phyloP scores from a whole-genome alignment of 64 coral and sea anemone species.

The Cladopsammia gracilis region DNA sequence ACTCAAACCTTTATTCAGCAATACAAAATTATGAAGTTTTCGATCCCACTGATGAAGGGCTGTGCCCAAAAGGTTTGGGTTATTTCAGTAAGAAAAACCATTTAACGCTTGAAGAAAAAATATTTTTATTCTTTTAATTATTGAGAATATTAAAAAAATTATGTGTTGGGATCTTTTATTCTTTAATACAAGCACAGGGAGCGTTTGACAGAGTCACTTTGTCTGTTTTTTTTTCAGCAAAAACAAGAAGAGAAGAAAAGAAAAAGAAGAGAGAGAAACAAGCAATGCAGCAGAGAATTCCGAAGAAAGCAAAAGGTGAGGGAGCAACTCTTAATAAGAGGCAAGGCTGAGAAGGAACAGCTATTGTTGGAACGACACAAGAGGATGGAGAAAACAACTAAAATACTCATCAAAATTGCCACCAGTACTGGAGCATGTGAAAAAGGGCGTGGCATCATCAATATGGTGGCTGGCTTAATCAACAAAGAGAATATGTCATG shows the following conservation, averaged over 20 bases:
- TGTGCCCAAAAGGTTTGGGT: too few species aligned
- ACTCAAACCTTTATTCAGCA: too few species aligned
- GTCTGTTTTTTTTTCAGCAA: not conserved
- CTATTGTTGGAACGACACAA: conserved; percentile 35
- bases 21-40: too few species aligned
- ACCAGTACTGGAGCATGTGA: conserved; percentile 50
- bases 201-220: not conserved
- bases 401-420: conserved; percentile 40
- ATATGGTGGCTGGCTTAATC: conserved; percentile 43
- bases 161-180: too few species aligned
- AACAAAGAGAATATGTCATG: conserved; percentile 24
- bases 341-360: conserved; percentile 49
- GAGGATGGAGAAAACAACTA: conserved; percentile 40
- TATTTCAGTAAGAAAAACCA: too few species aligned
- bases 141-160: too few species aligned
- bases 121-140: too few species aligned
- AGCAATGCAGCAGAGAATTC: conserved; percentile 54
- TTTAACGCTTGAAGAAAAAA: too few species aligned
- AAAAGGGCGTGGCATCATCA: conserved; percentile 40
- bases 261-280: conserved; percentile 47
- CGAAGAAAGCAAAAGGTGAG: conserved; percentile 53
- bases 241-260: conserved; percentile 48
- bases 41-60: too few species aligned
- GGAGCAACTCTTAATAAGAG: conserved; percentile 36
- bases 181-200: not conserved